Evolutionary conservation across 2,113 vertebrate species (phyloP).

Genomic region (Trichomycterus rosablanca): DNA sequence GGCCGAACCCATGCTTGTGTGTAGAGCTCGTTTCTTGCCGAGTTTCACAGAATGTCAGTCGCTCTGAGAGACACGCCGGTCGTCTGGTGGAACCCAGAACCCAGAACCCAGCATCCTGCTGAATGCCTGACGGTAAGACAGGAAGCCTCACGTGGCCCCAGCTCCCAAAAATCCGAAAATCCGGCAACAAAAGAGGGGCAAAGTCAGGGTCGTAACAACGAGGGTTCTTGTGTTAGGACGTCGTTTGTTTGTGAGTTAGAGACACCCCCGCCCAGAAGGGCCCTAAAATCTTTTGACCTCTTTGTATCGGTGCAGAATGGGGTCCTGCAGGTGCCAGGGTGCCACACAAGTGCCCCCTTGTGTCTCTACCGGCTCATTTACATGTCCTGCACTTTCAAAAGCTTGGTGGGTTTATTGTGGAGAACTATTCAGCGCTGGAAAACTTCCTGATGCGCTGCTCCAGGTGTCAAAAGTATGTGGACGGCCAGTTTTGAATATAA

Average conservation of each 20-base stretch:
- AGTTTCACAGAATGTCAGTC: slow-evolving; percentile 1
- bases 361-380: not conserved
- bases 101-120: too few relatives aligned
- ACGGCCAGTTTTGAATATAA: too few relatives aligned
- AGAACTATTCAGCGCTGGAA: too few relatives aligned
- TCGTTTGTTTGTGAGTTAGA: slow-evolving; percentile 9
- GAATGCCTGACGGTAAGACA: too few relatives aligned
- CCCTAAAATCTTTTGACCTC: slow-evolving; percentile 26
- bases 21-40: not conserved
- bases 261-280: slow-evolving; percentile 3
- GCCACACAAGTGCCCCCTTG: slow-evolving; percentile 37
- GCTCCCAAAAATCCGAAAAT: too few relatives aligned
- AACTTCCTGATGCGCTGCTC: too few relatives aligned
- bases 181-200: slow-evolving; percentile 29
- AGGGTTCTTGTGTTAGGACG: slow-evolving; percentile 7
- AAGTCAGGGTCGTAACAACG: slow-evolving; percentile 1
- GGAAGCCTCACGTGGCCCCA: slow-evolving; percentile 15
- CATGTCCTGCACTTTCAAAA: too few relatives aligned
- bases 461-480: too few relatives aligned
- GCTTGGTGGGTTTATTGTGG: not conserved
- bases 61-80: too few relatives aligned
- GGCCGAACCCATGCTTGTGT: not conserved
- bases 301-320: not conserved
- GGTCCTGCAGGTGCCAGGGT: slow-evolving; percentile 37
- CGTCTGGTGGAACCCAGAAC: too few relatives aligned